phyloP scores from a whole-genome alignment of 2,888 invertebrate species.

The Diploptera punctata region DNA sequence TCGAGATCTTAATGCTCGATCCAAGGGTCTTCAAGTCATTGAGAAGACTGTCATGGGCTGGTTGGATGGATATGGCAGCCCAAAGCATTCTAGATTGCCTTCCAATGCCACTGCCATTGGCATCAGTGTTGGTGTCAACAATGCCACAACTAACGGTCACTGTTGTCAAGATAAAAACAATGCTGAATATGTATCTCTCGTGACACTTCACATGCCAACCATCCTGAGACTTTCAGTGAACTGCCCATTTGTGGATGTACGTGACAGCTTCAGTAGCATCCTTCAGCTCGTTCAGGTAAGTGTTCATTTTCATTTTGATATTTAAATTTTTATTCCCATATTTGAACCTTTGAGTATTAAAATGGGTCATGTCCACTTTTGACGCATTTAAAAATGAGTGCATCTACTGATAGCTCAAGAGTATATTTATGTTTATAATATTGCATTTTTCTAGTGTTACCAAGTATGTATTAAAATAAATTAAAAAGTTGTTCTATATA shows the following conservation, averaged over 20 bases:
- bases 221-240: slow-evolving; percentile 63
- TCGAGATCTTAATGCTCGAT: slow-evolving; percentile 59
- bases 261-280: slow-evolving; percentile 63
- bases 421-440: too few species aligned
- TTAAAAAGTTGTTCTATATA: too few species aligned
- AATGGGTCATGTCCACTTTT: too few species aligned
- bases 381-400: too few species aligned
- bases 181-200: slow-evolving; percentile 59
- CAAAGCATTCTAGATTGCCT: slow-evolving; percentile 53
- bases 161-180: slow-evolving; percentile 26
- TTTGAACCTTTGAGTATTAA: too few species aligned
- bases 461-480: too few species aligned
- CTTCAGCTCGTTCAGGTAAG: slow-evolving; percentile 64
- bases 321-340: too few species aligned
- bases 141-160: slow-evolving; percentile 38
- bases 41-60: slow-evolving; percentile 61
- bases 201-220: slow-evolving; percentile 63
- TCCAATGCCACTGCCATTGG: not conserved
- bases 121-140: slow-evolving; percentile 33
- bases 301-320: too few species aligned
- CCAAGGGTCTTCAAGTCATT: slow-evolving; percentile 59
- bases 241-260: slow-evolving; percentile 66
- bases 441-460: too few species aligned
- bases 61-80: slow-evolving; percentile 61
- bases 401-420: too few species aligned